phyloP scores from a whole-genome alignment of 2,797 vertebrate species.

The Scolopax bukidnonensis region DNA sequence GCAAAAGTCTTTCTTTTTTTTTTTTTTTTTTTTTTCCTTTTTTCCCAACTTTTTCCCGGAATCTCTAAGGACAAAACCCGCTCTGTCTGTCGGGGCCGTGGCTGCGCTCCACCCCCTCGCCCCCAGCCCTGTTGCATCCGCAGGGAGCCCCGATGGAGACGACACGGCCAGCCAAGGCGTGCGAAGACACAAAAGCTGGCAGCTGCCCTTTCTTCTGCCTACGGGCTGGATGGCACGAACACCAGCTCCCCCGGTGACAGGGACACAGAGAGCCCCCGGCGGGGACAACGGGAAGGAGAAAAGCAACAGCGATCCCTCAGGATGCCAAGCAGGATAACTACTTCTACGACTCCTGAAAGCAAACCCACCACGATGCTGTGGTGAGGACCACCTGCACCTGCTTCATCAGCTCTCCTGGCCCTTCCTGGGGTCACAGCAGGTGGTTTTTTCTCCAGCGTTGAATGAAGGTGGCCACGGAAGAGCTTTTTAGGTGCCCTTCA shows the following conservation, averaged over 20 bases:
- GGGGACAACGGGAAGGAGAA: fast-evolving
- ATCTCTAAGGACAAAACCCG: not conserved
- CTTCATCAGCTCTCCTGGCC: fast-evolving
- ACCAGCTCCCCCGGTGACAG: not conserved
- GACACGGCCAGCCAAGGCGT: not conserved
- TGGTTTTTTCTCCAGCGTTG: not conserved
- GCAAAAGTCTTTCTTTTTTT: no score
- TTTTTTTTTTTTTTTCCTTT: not conserved
- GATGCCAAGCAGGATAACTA: not conserved
- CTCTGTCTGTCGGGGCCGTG: not conserved
- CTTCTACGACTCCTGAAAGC: not conserved
- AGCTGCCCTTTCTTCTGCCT: conserved; percentile 16
- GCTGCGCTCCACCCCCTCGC: not conserved
- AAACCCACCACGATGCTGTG: fast-evolving
- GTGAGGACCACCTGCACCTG: not conserved
- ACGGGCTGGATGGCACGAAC: not conserved
- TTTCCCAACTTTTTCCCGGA: not conserved
- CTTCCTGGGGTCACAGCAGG: fast-evolving
- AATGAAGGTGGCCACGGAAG: not conserved
- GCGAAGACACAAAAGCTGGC: not conserved
- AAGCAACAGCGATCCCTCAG: fast-evolving
- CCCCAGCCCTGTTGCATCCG: fast-evolving
- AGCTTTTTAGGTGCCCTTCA: not conserved
- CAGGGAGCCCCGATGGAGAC: not conserved
- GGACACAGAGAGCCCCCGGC: fast-evolving